Conservation (phyloP, 1,140 invertebrate genomes). For the Pentalonia nigronervosa region DNA sequence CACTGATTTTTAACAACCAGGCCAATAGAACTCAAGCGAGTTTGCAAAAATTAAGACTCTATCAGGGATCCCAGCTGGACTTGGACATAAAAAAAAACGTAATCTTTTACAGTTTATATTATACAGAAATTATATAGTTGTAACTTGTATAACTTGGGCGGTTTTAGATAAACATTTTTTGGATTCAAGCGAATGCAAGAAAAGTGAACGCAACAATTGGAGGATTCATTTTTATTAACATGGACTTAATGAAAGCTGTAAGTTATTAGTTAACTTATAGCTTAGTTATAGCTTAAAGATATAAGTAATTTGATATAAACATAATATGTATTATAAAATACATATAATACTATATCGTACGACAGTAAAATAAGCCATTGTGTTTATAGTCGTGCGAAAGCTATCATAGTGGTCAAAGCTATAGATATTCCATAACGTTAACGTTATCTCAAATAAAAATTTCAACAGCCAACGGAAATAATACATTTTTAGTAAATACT, state of each 20-base stretch:
- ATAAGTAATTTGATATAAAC: background rate
- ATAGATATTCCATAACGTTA: background rate
- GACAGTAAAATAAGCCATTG: background rate
- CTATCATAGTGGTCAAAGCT: background rate
- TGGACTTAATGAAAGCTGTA: background rate
- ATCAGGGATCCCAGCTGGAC: background rate
- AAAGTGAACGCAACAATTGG: background rate
- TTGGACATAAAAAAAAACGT: background rate
- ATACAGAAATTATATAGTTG: background rate
- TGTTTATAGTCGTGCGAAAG: background rate
- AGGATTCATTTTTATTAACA: conserved; percentile 1
- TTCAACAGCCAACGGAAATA: background rate
- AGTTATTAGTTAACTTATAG: too few relatives aligned
- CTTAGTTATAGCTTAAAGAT: background rate
- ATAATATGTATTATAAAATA: background rate
- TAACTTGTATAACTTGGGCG: background rate
- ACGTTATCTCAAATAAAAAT: background rate
- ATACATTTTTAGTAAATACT: background rate
- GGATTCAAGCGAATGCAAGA: background rate
- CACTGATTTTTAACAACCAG: background rate
- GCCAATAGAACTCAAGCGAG: background rate
- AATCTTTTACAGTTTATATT: background rate
- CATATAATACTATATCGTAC: background rate
- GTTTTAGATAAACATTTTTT: background rate
- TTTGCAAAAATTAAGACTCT: background rate